Evolutionary conservation across 2,113 vertebrate genomes (phyloP).

Genomic region (Pangasianodon gigas): DNA sequence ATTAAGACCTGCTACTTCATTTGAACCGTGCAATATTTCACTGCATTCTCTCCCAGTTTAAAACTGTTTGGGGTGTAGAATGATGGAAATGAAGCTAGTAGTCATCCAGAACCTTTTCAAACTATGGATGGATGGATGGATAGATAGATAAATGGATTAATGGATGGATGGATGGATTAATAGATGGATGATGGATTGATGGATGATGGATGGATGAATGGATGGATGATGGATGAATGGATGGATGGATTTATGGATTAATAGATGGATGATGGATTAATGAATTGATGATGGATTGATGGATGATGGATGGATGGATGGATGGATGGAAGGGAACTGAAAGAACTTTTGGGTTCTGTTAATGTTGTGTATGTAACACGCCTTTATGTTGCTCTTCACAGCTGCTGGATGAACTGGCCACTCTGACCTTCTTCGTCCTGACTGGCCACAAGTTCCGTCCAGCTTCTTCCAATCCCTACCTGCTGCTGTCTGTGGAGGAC

Average conservation of each 20-base stretch:
- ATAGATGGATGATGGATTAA: no score
- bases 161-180: not conserved
- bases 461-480: constrained; percentile 84
- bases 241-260: no score
- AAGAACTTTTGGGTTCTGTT: not conserved
- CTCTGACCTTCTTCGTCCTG: constrained; percentile 82
- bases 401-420: constrained; percentile 85
- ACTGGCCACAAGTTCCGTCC: constrained; percentile 87
- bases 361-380: not conserved
- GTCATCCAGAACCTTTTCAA: not conserved
- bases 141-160: not conserved
- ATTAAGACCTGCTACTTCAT: not conserved
- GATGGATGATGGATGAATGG: not conserved
- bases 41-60: not conserved
- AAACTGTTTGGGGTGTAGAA: not conserved
- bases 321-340: not conserved
- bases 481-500: constrained; percentile 84
- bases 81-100: not conserved
- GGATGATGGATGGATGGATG: not conserved
- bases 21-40: not conserved
- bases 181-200: not conserved
- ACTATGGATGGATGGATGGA: not conserved
- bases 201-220: not conserved
- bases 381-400: constrained; percentile 52
- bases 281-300: no score